A percentile compares a stretch with the other conserved stretches of the same genome.
Evolutionary conservation across 92 coral and sea anemone genomes (phyloP).

Genomic region (Umimayanthus kanabou): DNA sequence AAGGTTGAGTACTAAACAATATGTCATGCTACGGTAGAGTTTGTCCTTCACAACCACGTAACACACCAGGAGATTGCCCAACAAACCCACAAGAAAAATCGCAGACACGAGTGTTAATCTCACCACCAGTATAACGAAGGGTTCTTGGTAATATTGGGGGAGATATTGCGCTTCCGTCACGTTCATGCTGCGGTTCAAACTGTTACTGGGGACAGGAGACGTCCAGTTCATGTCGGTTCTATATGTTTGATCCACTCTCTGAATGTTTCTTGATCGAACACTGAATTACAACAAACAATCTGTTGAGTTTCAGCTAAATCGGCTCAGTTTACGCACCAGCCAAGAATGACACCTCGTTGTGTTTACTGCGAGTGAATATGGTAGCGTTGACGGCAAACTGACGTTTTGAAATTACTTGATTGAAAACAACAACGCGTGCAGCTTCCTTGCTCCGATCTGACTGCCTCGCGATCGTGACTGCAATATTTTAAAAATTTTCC

Average conservation of each 20-base stretch:
- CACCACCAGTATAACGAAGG: constrained; percentile 56
- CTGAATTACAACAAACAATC: neutral
- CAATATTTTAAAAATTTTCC: neutral
- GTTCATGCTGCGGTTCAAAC: neutral
- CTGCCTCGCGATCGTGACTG: neutral
- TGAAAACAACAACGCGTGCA: constrained; percentile 10
- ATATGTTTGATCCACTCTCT: neutral
- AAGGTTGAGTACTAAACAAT: constrained; percentile 72
- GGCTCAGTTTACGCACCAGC: neutral
- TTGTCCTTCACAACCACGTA: constrained; percentile 73
- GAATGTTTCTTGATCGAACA: constrained; percentile 16
- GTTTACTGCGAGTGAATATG: constrained; percentile 29
- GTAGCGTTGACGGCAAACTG: constrained; percentile 30
- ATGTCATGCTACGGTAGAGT: constrained; percentile 67
- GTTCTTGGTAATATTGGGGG: constrained; percentile 64
- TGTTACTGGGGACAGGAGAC: neutral
- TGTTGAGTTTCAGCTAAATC: neutral
- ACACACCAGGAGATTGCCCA: constrained; percentile 80
- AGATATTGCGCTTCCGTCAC: neutral
- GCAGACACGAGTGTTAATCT: constrained; percentile 63
- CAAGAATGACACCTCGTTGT: constrained; percentile 17
- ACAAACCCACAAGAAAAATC: constrained; percentile 70
- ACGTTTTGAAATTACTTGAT: constrained; percentile 14
- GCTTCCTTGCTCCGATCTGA: neutral
- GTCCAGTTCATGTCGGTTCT: constrained; percentile 19